Base-by-base conservation (phyloP, 2,888 invertebrate genomes). In the Metopia argyrocephala region DNA sequence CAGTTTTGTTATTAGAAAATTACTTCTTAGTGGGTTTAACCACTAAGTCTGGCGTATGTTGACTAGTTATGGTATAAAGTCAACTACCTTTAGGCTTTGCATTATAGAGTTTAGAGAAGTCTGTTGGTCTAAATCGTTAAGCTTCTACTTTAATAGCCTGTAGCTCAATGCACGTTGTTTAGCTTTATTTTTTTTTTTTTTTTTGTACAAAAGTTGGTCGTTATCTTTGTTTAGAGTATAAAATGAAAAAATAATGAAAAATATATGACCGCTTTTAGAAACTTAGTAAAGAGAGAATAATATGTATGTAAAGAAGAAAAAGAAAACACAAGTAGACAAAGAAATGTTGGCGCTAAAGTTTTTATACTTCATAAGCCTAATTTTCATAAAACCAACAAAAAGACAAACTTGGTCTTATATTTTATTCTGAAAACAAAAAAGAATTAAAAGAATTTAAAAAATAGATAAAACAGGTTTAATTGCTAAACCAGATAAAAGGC, bases 311-410 rank as follows among this genome's bases (percentile, higher is more conserved):
- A 56, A 62, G 64, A 21, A 20, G 2, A 31, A n/a, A 18, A 50
- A 61, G 59, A 50, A 38, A 31, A 48, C 66, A 2, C 9, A 1
- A 0, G 25, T 23, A 27, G 7, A 27, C 15, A 65, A 52, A 4
- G 21, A 21, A 56, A 59, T 38, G 31, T 50, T 45, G 69, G 20
- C 52, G n/a, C 20, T 57, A 69, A 74, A 65, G 46, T 79, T 79
- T 61, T 54, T 54, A 15, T 38, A 59, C 59, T 57, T 66, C 15
- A 57, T 59, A 66, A 76, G 75, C 66, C 70, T 56, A 76, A 76
- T 79, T 79, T 57, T 52, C 27, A 18, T 62, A 28, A 12, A 61
- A n/a, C 23, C 25, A 66, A 56, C 25, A 25, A 21, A 54, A 50
- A 52, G 52, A n/a, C n/a, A n/a, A n/a, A n/a, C n/a, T 12, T 18